Evolutionary conservation across 92 coral and sea anemone genomes (phyloP), one percentile per base, ranked within the genome.

Genomic region (Zoanthus sansibaricus): DNA sequence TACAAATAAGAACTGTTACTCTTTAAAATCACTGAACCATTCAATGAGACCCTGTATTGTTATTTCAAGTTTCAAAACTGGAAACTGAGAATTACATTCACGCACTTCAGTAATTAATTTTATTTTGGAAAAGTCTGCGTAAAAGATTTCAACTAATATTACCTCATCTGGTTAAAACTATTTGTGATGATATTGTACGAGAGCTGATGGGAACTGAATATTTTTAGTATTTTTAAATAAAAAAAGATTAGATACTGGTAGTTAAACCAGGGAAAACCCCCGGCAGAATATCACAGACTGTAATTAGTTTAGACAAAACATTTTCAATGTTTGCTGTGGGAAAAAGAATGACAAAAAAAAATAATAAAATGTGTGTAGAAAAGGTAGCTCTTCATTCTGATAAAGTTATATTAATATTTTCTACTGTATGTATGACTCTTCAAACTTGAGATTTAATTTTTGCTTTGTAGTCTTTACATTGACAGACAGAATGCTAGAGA

Each of bases 241-340:
- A 73, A 9, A 49, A 52, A 9, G 67, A 21, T 52, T 18, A 76
- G 44, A 76, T 76, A 76, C 82, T 76, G 67, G 82, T 58, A 21
- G 47, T 21, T 12, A 6, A 20, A 76, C 45, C 68, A 25, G 82
- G 67, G 82, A 14, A 52, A 76, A 76, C 37, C 67, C 82, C 78
- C 7, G 14, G 33, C 25, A 16, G 52, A 8, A 33, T 25, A 31
- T 54, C 8, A 54, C n/a, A n/a, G n/a, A n/a, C 44, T 51, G 4
- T 14, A 54, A 54, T 20, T 54, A 76, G 20, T 12, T 37, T 62
- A 62, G 69, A 62, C 16, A 13, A 13, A 21, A 30, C 46, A 14
- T 13, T 20, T 9, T 69, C 74, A 32, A 13, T 69, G 72, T 67
- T 5, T 67, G 66, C 66, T 59, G 66, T 59, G 69, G 8, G 69